A percentile compares a stretch with the other conserved stretches of the same genome.
These are phyloP conservation scores for Corythucha ciliata DNA, from an alignment of 2,888 invertebrate species.

Conservation along the genomic window DNA sequence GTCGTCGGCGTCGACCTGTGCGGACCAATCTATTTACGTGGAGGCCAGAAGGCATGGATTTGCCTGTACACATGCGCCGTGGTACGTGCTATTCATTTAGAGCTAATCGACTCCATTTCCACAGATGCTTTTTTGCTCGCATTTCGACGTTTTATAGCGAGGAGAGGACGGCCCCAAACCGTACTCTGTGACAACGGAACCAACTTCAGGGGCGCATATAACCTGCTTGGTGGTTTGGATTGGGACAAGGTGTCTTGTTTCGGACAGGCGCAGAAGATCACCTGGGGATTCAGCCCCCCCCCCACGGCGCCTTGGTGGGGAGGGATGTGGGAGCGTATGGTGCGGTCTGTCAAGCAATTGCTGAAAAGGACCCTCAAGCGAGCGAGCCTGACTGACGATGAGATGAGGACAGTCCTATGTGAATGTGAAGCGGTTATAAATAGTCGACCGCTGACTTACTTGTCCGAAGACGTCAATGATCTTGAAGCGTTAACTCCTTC, in stretches of 20 bases:
- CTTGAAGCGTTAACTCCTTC: constrained; percentile 22
- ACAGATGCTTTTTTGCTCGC: constrained; percentile 38
- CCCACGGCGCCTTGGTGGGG: constrained; percentile 19
- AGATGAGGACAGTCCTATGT: too few species aligned
- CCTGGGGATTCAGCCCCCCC: constrained; percentile 40
- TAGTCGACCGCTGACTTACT: constrained; percentile 23
- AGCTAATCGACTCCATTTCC: constrained; percentile 37
- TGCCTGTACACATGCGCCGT: constrained; percentile 41
- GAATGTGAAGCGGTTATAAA: constrained; percentile 18
- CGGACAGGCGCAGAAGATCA: constrained; percentile 29
- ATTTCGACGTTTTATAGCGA: constrained; percentile 38
- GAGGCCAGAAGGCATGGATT: constrained; percentile 37
- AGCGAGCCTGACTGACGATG: too few species aligned
- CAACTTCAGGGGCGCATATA: constrained; percentile 40
- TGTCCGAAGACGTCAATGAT: constrained; percentile 9
- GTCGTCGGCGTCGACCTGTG: constrained; percentile 39
- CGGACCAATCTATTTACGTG: constrained; percentile 38
- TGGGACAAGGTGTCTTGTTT: constrained; percentile 40
- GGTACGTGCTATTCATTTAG: constrained; percentile 41
- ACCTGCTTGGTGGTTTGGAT: constrained; percentile 45
- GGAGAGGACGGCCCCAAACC: constrained; percentile 37
- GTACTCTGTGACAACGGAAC: constrained; percentile 41
- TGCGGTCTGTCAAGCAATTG: constrained; percentile 23
- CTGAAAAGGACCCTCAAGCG: constrained; percentile 22
- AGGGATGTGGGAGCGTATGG: constrained; percentile 39